Evolutionary conservation across 2,797 vertebrate species (phyloP).

Genomic region (Vireo griseus): DNA sequence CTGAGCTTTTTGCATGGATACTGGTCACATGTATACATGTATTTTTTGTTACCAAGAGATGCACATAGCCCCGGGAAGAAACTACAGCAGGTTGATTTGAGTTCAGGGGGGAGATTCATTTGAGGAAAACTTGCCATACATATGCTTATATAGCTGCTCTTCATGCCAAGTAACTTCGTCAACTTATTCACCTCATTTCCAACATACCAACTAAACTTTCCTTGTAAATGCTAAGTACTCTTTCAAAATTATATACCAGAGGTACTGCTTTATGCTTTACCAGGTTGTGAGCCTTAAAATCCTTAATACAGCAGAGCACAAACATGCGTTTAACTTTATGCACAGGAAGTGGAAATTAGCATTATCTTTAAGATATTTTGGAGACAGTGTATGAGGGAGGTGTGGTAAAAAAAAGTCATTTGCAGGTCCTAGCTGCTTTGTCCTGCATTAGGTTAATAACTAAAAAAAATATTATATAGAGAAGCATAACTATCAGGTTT

Average conservation of each 20-base stretch:
- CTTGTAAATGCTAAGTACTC: background rate
- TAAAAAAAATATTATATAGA: background rate
- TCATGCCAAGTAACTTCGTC: background rate
- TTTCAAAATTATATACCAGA: background rate
- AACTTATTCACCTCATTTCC: background rate
- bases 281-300: background rate
- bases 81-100: background rate
- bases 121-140: background rate
- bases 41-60: background rate
- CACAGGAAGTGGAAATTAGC: background rate
- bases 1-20: background rate
- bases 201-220: background rate
- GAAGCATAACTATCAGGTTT: background rate
- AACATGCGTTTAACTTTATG: background rate
- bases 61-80: background rate
- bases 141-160: background rate
- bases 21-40: accelerated
- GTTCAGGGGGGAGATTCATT: background rate
- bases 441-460: background rate
- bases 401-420: background rate
- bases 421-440: background rate
- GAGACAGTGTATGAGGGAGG: background rate
- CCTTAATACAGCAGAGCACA: background rate
- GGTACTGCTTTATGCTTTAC: background rate
- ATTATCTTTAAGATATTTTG: background rate